These are phyloP conservation scores for Menidia menidia DNA, from an alignment of 2,797 vertebrate species.

Conservation along the genomic window DNA sequence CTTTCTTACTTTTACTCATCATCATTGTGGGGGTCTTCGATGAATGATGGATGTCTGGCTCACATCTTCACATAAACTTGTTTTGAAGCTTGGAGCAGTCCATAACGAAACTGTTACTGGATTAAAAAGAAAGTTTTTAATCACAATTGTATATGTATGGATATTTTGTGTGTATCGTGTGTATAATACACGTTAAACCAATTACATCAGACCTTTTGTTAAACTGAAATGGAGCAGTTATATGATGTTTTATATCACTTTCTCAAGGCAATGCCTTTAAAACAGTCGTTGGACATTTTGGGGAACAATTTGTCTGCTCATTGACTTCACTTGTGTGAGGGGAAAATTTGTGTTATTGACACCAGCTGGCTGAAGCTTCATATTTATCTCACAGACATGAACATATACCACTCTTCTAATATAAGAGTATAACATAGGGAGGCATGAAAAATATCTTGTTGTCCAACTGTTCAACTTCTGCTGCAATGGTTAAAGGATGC, in stretches of 20 bases:
- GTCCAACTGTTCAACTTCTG: background rate
- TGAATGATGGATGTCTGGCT: conserved; percentile 47
- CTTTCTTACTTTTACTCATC: conserved; percentile 87
- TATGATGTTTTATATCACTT: conserved; percentile 6
- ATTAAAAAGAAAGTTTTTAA: conserved; percentile 36
- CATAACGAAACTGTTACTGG: conserved; percentile 33
- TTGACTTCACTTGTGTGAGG: background rate
- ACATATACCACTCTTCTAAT: background rate
- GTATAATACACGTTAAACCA: conserved; percentile 18
- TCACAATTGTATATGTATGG: conserved; percentile 20
- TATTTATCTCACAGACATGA: background rate
- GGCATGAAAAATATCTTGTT: background rate
- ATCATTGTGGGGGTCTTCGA: conserved; percentile 77
- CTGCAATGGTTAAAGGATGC: conserved; percentile 10
- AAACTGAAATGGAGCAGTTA: conserved; percentile 19
- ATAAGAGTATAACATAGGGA: background rate
- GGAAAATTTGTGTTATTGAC: background rate
- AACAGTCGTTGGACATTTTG: conserved; percentile 6
- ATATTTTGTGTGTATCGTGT: background rate
- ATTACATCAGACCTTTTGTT: background rate
- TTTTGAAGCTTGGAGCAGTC: conserved; percentile 22
- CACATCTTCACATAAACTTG: conserved; percentile 20
- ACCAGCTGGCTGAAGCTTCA: conserved; percentile 1
- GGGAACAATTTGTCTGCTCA: background rate
- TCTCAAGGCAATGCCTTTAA: conserved; percentile 7